Percentiles rank a stretch among this genome's conserved stretches.
phyloP scores from a whole-genome alignment of 2,888 invertebrate genomes.

The Cataglyphis albicans region DNA sequence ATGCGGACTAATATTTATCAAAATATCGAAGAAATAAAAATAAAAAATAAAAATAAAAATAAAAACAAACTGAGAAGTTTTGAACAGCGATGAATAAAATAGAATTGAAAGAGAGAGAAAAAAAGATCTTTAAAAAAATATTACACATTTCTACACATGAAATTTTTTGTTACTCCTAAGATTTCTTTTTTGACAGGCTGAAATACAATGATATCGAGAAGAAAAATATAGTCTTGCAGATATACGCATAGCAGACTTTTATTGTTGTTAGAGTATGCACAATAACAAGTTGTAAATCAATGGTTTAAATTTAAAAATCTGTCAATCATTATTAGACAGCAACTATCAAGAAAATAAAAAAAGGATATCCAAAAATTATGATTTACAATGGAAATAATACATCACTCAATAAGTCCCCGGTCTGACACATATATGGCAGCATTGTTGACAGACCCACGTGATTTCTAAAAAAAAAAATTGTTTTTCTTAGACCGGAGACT shows the following conservation, averaged over 20 bases:
- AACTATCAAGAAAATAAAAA: not conserved
- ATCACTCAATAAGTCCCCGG: too few relatives aligned
- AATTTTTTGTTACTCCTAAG: not conserved
- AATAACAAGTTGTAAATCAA: not conserved
- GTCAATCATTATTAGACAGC: not conserved
- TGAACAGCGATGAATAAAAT: not conserved
- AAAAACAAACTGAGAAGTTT: not conserved
- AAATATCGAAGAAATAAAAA: not conserved
- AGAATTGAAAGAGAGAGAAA: not conserved
- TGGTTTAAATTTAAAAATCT: not conserved
- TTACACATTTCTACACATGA: not conserved
- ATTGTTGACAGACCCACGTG: too few relatives aligned
- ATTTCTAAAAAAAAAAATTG: too few relatives aligned
- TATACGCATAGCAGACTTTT: not conserved
- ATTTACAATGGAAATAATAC: not conserved
- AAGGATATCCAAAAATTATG: not conserved
- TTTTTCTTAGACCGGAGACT: too few relatives aligned
- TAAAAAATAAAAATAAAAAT: not conserved
- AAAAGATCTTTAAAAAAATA: not conserved
- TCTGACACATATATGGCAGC: too few relatives aligned
- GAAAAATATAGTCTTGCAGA: slow-evolving; percentile 1
- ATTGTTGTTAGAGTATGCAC: not conserved
- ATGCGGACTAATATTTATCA: not conserved
- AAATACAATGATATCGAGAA: not conserved
- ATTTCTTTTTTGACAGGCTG: not conserved